Evolutionary conservation across 1,140 invertebrate species (phyloP).

Genomic region (Micrasema minimum): DNA sequence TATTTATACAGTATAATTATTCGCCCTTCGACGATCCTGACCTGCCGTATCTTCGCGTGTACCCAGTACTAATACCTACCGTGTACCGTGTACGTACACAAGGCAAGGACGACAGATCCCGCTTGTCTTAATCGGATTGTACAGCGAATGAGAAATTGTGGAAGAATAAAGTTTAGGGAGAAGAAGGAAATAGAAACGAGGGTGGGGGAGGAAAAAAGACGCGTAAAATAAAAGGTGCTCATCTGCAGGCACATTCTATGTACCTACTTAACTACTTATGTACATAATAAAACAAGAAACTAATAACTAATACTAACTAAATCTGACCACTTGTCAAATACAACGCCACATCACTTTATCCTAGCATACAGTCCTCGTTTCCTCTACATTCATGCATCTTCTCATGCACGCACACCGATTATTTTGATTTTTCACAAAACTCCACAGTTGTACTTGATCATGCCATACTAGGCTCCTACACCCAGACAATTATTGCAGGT

Average conservation of each 20-base stretch:
- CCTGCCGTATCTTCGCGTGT: slow-evolving; percentile 1
- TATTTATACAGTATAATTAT: too few species aligned
- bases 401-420: too few species aligned
- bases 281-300: not conserved
- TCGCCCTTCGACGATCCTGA: not conserved
- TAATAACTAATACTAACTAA: too few species aligned
- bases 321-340: too few species aligned
- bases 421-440: too few species aligned
- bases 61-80: not conserved
- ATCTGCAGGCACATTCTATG: slow-evolving; percentile 25
- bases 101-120: slow-evolving; percentile 51
- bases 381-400: too few species aligned
- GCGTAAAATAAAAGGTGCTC: slow-evolving; percentile 54
- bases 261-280: not conserved
- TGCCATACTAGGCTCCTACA: too few species aligned
- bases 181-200: slow-evolving; percentile 3
- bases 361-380: too few species aligned
- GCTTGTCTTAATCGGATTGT: slow-evolving; percentile 55
- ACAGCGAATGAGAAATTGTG: slow-evolving; percentile 43
- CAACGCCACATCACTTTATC: too few species aligned
- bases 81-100: slow-evolving; percentile 35
- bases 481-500: too few species aligned
- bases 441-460: too few species aligned
- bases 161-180: slow-evolving; percentile 24
- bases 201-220: slow-evolving; percentile 48